Evolutionary conservation across 2,113 vertebrate species (phyloP).

Genomic region (Speoplatyrhinus poulsoni): DNA sequence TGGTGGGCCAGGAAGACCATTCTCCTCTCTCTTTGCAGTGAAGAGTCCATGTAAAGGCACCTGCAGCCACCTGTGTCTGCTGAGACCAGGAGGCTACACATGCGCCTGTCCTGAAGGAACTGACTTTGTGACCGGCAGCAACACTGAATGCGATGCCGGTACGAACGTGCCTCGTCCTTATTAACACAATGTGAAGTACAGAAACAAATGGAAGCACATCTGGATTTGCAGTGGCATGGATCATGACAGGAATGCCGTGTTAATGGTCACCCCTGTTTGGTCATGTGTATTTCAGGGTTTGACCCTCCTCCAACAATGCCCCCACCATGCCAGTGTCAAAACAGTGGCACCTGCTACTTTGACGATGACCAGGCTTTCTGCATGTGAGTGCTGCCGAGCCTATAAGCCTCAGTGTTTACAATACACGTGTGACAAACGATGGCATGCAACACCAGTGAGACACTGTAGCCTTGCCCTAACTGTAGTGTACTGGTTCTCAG

Average conservation of each 20-base stretch:
- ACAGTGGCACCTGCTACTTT: conserved; percentile 74
- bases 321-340: conserved; percentile 68
- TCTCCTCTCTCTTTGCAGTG: conserved; percentile 46
- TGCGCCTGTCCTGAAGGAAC: conserved; percentile 75
- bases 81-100: conserved; percentile 68
- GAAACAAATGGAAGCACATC: background rate
- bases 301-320: conserved; percentile 69
- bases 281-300: conserved; percentile 42
- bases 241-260: background rate
- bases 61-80: conserved; percentile 74
- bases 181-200: background rate
- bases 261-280: background rate
- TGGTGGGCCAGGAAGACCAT: background rate
- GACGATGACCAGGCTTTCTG: conserved; percentile 69
- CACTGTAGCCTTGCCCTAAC: background rate
- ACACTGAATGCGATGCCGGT: conserved; percentile 71
- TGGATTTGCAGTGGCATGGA: background rate
- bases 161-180: background rate
- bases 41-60: conserved; percentile 71
- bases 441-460: background rate
- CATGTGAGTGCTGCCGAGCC: conserved; percentile 51
- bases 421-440: background rate
- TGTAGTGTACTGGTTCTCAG: conserved; percentile 37
- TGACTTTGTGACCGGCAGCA: conserved; percentile 57
- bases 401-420: background rate